Conservation (phyloP, 2,797 vertebrate species). For the Astyanax mexicanus region DNA sequence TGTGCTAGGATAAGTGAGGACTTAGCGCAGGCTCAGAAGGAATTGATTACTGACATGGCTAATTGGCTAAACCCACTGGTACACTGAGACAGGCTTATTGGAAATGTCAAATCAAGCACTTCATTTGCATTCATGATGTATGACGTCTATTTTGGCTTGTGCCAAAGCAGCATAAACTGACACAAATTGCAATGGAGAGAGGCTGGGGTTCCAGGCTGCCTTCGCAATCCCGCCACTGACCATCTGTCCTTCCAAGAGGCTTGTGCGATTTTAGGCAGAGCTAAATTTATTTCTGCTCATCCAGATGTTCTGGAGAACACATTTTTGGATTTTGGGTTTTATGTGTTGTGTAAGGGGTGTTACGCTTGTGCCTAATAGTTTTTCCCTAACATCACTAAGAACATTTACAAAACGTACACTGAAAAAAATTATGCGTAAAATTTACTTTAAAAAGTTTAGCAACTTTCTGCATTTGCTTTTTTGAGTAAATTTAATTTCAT, state of each 20-base stretch:
- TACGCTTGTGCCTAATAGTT: not conserved
- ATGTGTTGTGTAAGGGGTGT: no score
- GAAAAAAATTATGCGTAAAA: no score
- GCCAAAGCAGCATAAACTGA: conserved; percentile 73
- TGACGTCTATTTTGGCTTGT: conserved; percentile 75
- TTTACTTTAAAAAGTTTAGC: no score
- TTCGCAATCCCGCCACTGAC: conserved; percentile 62
- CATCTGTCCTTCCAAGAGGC: conserved; percentile 68
- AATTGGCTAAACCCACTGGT: conserved; percentile 82
- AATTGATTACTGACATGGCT: conserved; percentile 85
- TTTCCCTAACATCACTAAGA: not conserved
- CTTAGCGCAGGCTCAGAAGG: conserved; percentile 73
- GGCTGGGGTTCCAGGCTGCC: conserved; percentile 64
- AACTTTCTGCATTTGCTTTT: no score
- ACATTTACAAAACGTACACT: not conserved
- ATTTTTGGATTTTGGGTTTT: no score
- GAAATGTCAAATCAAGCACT: conserved; percentile 83
- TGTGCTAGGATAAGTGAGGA: conserved; percentile 77
- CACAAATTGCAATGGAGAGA: conserved; percentile 58
- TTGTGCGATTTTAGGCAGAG: conserved; percentile 38
- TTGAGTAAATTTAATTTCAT: no score
- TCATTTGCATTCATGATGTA: conserved; percentile 85
- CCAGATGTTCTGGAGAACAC: conserved; percentile 26
- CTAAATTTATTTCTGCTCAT: conserved; percentile 19
- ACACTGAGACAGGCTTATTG: conserved; percentile 81